phyloP scores from a whole-genome alignment of 2,797 vertebrate species.

The Pteropus rufus region DNA sequence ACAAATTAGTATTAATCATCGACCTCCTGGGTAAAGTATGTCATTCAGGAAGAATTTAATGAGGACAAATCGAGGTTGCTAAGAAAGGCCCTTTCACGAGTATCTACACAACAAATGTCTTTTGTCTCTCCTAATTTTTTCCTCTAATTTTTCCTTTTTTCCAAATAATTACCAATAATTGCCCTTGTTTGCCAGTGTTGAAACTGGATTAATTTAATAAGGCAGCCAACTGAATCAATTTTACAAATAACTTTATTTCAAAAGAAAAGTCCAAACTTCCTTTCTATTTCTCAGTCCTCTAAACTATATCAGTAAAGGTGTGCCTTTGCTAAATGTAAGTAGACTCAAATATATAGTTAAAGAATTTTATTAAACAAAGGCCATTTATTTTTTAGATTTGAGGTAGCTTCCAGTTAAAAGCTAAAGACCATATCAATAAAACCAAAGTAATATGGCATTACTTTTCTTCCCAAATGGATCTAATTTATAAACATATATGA shows the following conservation, averaged over 20 bases:
- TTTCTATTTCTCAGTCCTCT: slow-evolving; percentile 15
- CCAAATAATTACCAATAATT: slow-evolving; percentile 30
- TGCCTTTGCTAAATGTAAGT: not conserved
- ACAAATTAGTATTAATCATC: not conserved
- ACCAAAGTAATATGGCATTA: slow-evolving; percentile 26
- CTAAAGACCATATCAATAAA: slow-evolving; percentile 45
- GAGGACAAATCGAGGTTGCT: not conserved
- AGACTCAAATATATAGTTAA: not conserved
- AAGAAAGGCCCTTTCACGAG: not conserved
- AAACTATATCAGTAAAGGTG: not conserved
- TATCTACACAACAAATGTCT: not conserved
- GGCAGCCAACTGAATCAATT: not conserved
- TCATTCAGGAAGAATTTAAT: not conserved
- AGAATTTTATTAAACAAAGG: slow-evolving; percentile 19
- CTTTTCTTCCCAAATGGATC: slow-evolving; percentile 37
- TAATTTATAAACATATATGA: slow-evolving; percentile 44
- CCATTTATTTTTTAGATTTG: slow-evolving; percentile 18
- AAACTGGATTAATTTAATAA: slow-evolving; percentile 33
- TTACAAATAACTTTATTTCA: slow-evolving; percentile 42
- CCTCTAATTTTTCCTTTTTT: slow-evolving; percentile 8
- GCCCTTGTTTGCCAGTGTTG: not conserved
- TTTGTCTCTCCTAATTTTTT: not conserved
- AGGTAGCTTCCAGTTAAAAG: slow-evolving; percentile 39
- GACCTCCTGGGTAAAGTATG: not conserved
- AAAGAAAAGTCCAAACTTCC: slow-evolving; percentile 10